Evolutionary conservation across 2,113 vertebrate genomes (phyloP).

Genomic region (Noturus placidus): DNA sequence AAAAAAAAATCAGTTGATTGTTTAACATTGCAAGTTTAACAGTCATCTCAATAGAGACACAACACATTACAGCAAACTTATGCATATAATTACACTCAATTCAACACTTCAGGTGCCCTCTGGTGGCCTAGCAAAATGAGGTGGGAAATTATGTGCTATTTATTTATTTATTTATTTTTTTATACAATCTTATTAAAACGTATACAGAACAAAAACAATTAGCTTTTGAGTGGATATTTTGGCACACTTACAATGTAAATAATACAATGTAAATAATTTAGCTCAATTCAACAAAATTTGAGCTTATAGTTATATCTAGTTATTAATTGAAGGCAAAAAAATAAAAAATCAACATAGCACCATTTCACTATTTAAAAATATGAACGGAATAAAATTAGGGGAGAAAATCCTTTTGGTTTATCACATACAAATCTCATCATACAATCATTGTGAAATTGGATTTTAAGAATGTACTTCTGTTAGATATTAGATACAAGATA

Average conservation of each 20-base stretch:
- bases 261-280: slow-evolving; percentile 41
- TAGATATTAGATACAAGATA: slow-evolving; percentile 59
- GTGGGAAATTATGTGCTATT: slow-evolving; percentile 28
- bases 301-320: slow-evolving; percentile 47
- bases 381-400: slow-evolving; percentile 57
- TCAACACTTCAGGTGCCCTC: not conserved
- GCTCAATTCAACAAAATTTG: slow-evolving; percentile 28
- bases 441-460: slow-evolving; percentile 47
- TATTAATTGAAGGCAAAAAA: slow-evolving; percentile 65
- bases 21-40: not conserved
- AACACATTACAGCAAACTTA: not conserved
- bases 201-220: slow-evolving; percentile 44
- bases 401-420: slow-evolving; percentile 53
- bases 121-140: slow-evolving; percentile 17
- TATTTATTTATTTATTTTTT: slow-evolving; percentile 40
- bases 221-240: slow-evolving; percentile 42
- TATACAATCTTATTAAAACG: slow-evolving; percentile 17
- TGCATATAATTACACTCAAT: not conserved
- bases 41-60: not conserved
- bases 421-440: slow-evolving; percentile 61
- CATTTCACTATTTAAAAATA: slow-evolving; percentile 60
- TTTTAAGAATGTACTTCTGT: slow-evolving; percentile 54
- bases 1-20: not conserved
- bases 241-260: slow-evolving; percentile 47
- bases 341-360: slow-evolving; percentile 65